Base-by-base conservation (phyloP, 2,113 vertebrate genomes). In the Platycercus adscitus region DNA sequence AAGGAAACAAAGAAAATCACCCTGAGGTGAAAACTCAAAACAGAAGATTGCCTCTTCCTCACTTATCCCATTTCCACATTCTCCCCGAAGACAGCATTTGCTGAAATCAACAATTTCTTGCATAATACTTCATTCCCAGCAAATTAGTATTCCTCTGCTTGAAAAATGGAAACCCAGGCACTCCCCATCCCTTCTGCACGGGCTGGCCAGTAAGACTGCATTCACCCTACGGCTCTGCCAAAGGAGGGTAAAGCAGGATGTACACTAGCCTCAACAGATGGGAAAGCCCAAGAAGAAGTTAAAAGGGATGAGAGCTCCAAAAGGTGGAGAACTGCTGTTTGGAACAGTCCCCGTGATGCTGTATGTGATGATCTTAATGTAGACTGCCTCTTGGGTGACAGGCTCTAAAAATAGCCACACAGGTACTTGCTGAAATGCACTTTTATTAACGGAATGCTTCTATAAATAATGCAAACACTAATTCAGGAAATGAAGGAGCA, bases 331-430 rank as follows among this genome's bases (percentile, higher is more conserved):
- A 18, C 4, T 17, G 66, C 68, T n/a, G 43, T 31, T 92, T 80
- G 33, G 28, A 69, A 60, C 2, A 10, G 39, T 35, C 23, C 29
- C 73, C 20, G 81, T 11, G 81, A 85, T 46, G 61, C 80, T 13
- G 37, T 56, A 28, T 13, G 44, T 20, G 88, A 66, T 61, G 72
- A 68, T 76, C 26, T 96, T 43, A n/a, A 33, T n/a, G 82, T 15
- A 13, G 53, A 11, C 64, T 69, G 90, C 56, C 77, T 96, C 6
- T 8, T 0, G 37, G 69, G 88, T 10, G 60, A 33, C 65, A 56
- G 91, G 90, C 52, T 78, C 92, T 81, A 96, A 78, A 90, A 90
- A 95, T 75, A 96, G 95, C 39, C 31, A 16, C 1, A 2, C 95
- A 91, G 92, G 96, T 68, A 81, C 69, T 56, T 23, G 69, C 95